Evolutionary conservation across 2,113 vertebrate genomes (phyloP).

Genomic region (Megatriorchis doriae): DNA sequence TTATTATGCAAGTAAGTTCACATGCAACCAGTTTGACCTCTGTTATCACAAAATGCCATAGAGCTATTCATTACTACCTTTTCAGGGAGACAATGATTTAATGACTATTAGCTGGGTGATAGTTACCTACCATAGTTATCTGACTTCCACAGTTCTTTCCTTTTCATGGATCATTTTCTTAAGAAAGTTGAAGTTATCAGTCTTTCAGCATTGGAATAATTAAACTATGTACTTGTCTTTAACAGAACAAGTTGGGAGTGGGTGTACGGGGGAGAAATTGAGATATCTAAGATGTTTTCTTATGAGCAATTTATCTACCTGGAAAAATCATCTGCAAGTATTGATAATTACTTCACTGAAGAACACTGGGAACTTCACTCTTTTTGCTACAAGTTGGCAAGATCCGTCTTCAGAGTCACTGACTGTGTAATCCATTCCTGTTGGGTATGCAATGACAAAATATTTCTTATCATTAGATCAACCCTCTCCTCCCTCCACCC

Average conservation of each 20-base stretch:
- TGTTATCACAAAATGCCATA: neutral
- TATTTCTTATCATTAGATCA: neutral
- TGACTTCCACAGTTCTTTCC: neutral
- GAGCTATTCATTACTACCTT: neutral
- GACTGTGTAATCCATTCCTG: neutral
- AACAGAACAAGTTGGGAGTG: constrained; percentile 24
- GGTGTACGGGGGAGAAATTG: neutral
- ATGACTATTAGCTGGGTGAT: neutral
- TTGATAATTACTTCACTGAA: neutral
- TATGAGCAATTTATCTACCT: constrained; percentile 2
- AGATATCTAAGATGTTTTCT: neutral
- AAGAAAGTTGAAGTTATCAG: neutral
- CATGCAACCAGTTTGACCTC: neutral
- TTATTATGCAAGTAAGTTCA: neutral
- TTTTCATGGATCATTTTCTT: neutral
- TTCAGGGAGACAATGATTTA: neutral
- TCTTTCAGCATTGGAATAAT: neutral
- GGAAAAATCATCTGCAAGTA: neutral
- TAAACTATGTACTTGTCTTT: neutral
- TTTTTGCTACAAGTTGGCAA: neutral
- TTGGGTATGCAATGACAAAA: neutral
- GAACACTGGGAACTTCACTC: neutral
- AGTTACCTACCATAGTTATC: neutral
- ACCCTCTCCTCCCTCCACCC: neutral
- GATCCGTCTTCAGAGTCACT: neutral